phyloP scores from a whole-genome alignment of 2,113 vertebrate species.

The Boulengeromyrus knoepffleri region DNA sequence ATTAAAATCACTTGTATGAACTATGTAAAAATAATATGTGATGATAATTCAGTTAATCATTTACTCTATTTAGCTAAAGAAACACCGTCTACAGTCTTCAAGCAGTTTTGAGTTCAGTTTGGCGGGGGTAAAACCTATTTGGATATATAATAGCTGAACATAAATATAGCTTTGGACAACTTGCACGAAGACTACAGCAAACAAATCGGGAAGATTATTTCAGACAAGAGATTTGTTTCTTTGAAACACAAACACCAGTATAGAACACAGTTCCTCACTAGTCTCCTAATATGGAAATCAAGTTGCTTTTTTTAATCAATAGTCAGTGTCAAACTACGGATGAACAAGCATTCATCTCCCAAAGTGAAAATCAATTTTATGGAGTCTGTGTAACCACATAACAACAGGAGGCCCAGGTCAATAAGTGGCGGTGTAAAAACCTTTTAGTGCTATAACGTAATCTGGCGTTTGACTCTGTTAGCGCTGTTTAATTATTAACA shows the following conservation, averaged over 20 bases:
- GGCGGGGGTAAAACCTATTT: not conserved
- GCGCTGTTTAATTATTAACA: conserved; percentile 3
- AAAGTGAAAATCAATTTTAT: conserved; percentile 23
- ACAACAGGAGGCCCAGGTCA: conserved; percentile 1
- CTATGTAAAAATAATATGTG: not conserved
- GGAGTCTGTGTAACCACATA: not conserved
- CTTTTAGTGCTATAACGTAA: not conserved
- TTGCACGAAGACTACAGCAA: not conserved
- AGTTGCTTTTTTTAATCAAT: conserved; percentile 1
- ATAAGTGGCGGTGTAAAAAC: conserved; percentile 1
- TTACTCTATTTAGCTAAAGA: not conserved
- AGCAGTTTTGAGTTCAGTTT: not conserved
- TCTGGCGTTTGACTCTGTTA: not conserved
- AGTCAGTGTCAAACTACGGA: not conserved
- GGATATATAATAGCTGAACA: not conserved
- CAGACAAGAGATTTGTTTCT: not conserved
- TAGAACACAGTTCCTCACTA: not conserved
- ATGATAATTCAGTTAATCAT: not conserved
- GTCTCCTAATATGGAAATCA: conserved; percentile 13
- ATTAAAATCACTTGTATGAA: not conserved
- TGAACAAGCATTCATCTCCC: not conserved
- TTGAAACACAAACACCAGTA: not conserved
- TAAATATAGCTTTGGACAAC: not conserved
- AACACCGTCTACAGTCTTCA: not conserved
- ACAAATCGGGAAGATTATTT: not conserved